Percentiles rank a stretch among this genome's conserved stretches.
Conservation (phyloP, 2,888 invertebrate species). For the Erebia aethiops region DNA sequence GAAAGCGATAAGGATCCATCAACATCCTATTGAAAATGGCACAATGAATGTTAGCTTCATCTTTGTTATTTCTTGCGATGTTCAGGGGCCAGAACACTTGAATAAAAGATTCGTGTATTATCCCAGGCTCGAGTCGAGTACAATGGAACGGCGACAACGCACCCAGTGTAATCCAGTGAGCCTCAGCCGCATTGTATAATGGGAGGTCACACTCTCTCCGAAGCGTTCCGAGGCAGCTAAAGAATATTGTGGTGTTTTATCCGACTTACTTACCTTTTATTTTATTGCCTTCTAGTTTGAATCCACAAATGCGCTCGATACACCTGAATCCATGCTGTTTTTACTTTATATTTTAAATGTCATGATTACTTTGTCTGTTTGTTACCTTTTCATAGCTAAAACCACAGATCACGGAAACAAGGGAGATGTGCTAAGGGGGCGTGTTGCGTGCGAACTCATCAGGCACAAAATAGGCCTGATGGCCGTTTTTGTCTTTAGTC, state of each 20-base stretch:
- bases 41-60: slow-evolving; percentile 76
- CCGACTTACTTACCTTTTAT: slow-evolving; percentile 16
- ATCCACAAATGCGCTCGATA: not conserved
- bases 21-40: slow-evolving; percentile 72
- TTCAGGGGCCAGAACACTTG: slow-evolving; percentile 73
- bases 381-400: too few relatives aligned
- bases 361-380: too few relatives aligned
- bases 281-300: slow-evolving; percentile 9
- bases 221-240: slow-evolving; percentile 30
- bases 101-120: slow-evolving; percentile 81
- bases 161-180: slow-evolving; percentile 71
- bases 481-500: too few relatives aligned
- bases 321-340: not conserved
- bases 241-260: slow-evolving; percentile 22
- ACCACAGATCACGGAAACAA: too few relatives aligned
- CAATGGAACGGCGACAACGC: slow-evolving; percentile 73
- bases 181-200: slow-evolving; percentile 67
- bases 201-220: slow-evolving; percentile 36
- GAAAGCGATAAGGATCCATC: slow-evolving; percentile 60
- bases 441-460: too few relatives aligned
- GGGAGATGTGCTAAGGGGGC: too few relatives aligned
- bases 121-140: slow-evolving; percentile 62
- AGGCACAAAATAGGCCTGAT: too few relatives aligned
- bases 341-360: too few relatives aligned
- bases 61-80: slow-evolving; percentile 74